Evolutionary conservation across 2,888 invertebrate genomes (phyloP).

Genomic region (Latheticus oryzae): DNA sequence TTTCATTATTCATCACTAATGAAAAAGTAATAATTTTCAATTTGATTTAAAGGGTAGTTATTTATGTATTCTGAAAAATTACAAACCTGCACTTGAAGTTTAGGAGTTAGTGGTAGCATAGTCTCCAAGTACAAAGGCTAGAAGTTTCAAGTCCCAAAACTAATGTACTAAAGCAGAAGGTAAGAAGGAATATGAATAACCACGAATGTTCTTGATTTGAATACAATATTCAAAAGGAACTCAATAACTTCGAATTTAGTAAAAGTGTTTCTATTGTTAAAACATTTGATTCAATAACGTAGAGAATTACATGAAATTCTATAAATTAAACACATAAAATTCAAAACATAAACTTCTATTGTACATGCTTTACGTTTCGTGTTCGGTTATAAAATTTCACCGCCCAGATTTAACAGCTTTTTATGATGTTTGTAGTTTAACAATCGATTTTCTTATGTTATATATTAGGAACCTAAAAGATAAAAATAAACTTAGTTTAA

Average conservation of each 20-base stretch:
- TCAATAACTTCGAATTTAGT: slow-evolving; percentile 22
- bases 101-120: too few species aligned
- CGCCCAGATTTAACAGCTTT: slow-evolving; percentile 15
- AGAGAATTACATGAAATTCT: slow-evolving; percentile 18
- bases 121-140: background rate
- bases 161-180: slow-evolving; percentile 9
- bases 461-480: slow-evolving; percentile 17
- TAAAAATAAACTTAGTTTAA: too few species aligned
- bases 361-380: too few species aligned
- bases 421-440: slow-evolving; percentile 13
- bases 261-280: slow-evolving; percentile 12
- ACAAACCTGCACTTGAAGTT: too few species aligned
- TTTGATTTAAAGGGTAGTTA: too few species aligned
- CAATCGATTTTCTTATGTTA: slow-evolving; percentile 17
- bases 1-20: too few species aligned
- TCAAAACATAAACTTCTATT: slow-evolving; percentile 17
- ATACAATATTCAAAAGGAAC: slow-evolving; percentile 22
- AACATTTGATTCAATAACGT: slow-evolving; percentile 20
- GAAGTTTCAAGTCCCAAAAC: slow-evolving; percentile 11
- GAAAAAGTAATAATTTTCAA: too few species aligned
- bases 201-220: slow-evolving; percentile 34
- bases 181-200: slow-evolving; percentile 26
- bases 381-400: slow-evolving; percentile 15
- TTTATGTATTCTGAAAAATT: too few species aligned
- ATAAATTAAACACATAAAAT: slow-evolving; percentile 26